A percentile compares a stretch with the other conserved stretches of the same genome.
Conservation (phyloP, 2,888 invertebrate genomes). For the Vannuccia rotundouncinata region DNA sequence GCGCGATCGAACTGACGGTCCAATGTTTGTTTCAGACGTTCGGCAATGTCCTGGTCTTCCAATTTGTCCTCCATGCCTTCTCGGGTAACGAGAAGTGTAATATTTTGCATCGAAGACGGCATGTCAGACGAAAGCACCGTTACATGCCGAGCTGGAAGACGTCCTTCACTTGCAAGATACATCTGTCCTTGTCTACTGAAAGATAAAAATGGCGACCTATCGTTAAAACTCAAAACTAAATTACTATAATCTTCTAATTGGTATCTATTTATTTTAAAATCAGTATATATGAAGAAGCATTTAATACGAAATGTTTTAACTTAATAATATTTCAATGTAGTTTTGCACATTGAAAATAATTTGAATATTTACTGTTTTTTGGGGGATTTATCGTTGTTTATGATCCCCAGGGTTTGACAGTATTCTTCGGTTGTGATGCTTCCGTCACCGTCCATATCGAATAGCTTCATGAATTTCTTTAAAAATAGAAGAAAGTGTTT, state of each 20-base stretch:
- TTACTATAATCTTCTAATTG: too few relatives aligned
- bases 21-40: not conserved
- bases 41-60: not conserved
- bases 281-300: too few relatives aligned
- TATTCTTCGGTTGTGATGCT: not conserved
- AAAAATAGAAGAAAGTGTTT: not conserved
- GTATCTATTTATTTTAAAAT: too few relatives aligned
- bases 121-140: not conserved
- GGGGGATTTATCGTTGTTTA: not conserved
- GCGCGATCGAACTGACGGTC: not conserved
- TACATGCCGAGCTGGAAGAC: not conserved
- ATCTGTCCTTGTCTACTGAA: too few relatives aligned
- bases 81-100: not conserved
- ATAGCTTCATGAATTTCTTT: not conserved
- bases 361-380: too few relatives aligned
- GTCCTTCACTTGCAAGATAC: not conserved
- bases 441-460: not conserved
- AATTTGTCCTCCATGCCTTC: not conserved
- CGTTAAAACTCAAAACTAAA: too few relatives aligned
- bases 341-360: too few relatives aligned
- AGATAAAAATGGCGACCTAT: too few relatives aligned
- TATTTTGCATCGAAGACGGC: not conserved
- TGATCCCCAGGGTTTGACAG: not conserved
- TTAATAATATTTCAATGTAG: too few relatives aligned
- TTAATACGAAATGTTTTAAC: too few relatives aligned